These are phyloP conservation scores for Illadopsis cleaveri DNA, from an alignment of 2,113 vertebrate genomes.

Conservation along the genomic window DNA sequence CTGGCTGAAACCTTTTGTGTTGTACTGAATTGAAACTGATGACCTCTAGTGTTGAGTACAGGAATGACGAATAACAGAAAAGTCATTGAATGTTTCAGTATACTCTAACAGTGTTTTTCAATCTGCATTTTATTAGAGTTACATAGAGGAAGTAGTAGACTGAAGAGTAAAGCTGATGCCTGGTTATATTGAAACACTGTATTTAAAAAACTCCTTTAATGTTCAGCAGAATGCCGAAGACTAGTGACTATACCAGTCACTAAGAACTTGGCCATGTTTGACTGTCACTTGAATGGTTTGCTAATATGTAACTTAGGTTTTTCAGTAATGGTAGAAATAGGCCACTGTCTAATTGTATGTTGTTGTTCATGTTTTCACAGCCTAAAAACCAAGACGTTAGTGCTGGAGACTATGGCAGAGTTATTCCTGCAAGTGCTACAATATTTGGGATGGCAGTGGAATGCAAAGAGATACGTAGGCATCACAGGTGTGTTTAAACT, in stretches of 20 bases:
- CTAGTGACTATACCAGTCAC: background rate
- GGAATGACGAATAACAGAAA: background rate
- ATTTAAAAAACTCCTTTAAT: background rate
- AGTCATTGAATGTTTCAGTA: background rate
- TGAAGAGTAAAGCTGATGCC: background rate
- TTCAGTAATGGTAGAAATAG: background rate
- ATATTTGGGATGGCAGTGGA: slow-evolving; percentile 92
- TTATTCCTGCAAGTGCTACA: slow-evolving; percentile 91
- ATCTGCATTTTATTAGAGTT: background rate
- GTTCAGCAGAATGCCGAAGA: background rate
- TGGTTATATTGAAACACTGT: background rate
- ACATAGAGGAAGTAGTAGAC: background rate
- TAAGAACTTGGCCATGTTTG: background rate
- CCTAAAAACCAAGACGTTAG: slow-evolving; percentile 52
- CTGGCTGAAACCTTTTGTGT: background rate
- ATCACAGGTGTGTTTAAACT: slow-evolving; percentile 84
- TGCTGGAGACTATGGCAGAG: slow-evolving; percentile 81
- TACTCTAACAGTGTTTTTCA: background rate
- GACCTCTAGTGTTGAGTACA: slow-evolving; percentile 28
- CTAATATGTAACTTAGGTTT: background rate
- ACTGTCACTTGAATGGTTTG: background rate
- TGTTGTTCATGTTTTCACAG: slow-evolving; percentile 57
- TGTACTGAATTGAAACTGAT: background rate
- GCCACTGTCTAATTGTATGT: background rate
- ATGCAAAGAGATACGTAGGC: slow-evolving; percentile 89